A percentile compares a stretch with the other conserved stretches of the same genome.
Conservation (phyloP, 1,140 invertebrate species). For the Heliconius nattereri region DNA sequence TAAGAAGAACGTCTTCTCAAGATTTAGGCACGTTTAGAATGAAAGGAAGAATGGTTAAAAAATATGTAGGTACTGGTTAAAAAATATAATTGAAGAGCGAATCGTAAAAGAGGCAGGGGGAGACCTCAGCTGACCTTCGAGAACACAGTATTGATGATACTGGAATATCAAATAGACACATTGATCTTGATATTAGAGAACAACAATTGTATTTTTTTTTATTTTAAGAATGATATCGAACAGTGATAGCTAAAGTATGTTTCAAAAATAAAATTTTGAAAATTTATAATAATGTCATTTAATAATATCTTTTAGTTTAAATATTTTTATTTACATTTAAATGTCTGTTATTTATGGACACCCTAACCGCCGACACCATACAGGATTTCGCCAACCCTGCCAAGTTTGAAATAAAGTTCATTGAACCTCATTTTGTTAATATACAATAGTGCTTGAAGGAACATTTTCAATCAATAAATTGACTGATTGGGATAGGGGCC, state of each 20-base stretch:
- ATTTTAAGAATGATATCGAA: background rate
- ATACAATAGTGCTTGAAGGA: background rate
- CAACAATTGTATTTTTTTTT: background rate
- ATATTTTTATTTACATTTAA: background rate
- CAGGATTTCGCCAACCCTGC: slow-evolving; percentile 19
- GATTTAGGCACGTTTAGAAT: too few species aligned
- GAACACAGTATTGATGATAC: too few species aligned
- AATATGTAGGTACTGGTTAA: too few species aligned
- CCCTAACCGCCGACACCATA: slow-evolving; percentile 14
- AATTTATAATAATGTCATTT: too few species aligned
- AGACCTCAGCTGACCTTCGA: too few species aligned
- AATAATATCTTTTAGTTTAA: background rate
- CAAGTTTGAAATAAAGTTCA: slow-evolving; percentile 18
- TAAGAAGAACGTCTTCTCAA: too few species aligned
- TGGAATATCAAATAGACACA: background rate
- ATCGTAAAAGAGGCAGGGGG: too few species aligned
- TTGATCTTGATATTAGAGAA: background rate
- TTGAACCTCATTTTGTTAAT: slow-evolving; percentile 19
- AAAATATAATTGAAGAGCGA: too few species aligned
- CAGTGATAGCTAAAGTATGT: background rate
- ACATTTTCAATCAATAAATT: slow-evolving; percentile 2
- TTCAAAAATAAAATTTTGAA: too few species aligned
- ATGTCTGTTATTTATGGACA: background rate
- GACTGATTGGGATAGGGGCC: slow-evolving; percentile 9
- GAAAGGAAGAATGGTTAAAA: too few species aligned